Conservation (phyloP, 2,113 vertebrate species). For the Excalfactoria chinensis region DNA sequence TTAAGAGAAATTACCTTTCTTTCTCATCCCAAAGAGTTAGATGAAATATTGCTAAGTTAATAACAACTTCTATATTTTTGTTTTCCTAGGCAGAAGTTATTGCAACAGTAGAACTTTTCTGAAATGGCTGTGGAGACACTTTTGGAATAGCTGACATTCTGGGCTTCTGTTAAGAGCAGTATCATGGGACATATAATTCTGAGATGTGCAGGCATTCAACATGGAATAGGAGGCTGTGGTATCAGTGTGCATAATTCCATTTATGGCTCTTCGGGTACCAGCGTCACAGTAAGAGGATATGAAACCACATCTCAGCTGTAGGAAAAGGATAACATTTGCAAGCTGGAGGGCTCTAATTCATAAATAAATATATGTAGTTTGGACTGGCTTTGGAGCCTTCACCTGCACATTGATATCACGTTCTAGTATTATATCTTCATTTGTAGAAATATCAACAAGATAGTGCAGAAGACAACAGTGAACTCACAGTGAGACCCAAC, state of each 20-base stretch:
- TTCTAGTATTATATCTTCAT: neutral
- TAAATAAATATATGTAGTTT: neutral
- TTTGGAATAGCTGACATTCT: neutral
- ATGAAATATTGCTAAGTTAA: neutral
- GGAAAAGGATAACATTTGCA: neutral
- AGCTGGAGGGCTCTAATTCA: neutral
- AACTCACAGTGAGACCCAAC: neutral
- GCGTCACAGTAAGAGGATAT: neutral
- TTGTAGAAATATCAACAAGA: neutral
- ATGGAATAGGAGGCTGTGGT: neutral
- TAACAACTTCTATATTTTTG: neutral
- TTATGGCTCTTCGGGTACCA: neutral
- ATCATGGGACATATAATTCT: neutral
- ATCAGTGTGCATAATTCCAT: neutral
- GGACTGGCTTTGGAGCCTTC: neutral
- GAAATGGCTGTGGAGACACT: neutral
- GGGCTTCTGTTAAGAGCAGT: neutral
- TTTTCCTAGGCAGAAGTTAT: neutral
- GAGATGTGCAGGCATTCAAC: neutral
- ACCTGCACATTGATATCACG: neutral
- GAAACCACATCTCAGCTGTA: neutral
- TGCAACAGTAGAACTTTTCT: neutral
- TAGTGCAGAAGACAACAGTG: neutral
- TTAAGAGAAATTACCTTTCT: constrained; percentile 4
- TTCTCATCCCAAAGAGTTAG: neutral